Base-by-base conservation (phyloP, 2,113 vertebrate species). In the Oxygymnocypris stewartii region DNA sequence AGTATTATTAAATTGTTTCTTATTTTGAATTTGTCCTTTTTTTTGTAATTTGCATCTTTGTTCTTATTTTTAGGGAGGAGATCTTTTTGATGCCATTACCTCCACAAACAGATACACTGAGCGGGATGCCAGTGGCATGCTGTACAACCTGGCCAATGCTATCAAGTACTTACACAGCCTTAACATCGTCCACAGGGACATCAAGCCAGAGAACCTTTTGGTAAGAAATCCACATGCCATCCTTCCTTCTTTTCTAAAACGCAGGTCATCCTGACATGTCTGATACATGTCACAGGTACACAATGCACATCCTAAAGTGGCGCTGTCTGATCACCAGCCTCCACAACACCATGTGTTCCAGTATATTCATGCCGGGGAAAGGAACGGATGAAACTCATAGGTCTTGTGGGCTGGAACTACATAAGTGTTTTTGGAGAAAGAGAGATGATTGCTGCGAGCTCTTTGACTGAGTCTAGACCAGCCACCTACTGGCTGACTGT, bases 61-160 rank as follows among this genome's bases (percentile, higher is more conserved):
- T 78, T 28, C 49, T 78, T 78, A 51, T 78, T 54, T 78, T 78
- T 35, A 99, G 98, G 98, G 98, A 13, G 98, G 98, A 78, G 98
- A 99, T 89, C 97, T 99, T 79, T 99, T 99, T 77, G 97, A 99
- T 86, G 98, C 98, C 83, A 99, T 99, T 89, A 99, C 97, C 35
- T 99, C 97, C 44, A 97, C 98, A 25, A 99, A 95, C 94, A 98
- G 98, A 91, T 99, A 99, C 88, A 99, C 98, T 0, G 98, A 99
- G 91, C 93, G 97, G 5, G 98, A 99, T 63, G 98, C 97, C 91
- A 98, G 97, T 79, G 96, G 96, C 49, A 99, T 99, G 98, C 95
- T 99, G 76, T 99, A 98, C 92, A 99, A 99, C 92, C 93, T 99
- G 92, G 97, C 96, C 86, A 99, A 97, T 20, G 98, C 97, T 87